Evolutionary conservation across 2,888 invertebrate species (phyloP), one percentile per base, ranked within the genome.

Genomic region (Malacosoma neustria): DNA sequence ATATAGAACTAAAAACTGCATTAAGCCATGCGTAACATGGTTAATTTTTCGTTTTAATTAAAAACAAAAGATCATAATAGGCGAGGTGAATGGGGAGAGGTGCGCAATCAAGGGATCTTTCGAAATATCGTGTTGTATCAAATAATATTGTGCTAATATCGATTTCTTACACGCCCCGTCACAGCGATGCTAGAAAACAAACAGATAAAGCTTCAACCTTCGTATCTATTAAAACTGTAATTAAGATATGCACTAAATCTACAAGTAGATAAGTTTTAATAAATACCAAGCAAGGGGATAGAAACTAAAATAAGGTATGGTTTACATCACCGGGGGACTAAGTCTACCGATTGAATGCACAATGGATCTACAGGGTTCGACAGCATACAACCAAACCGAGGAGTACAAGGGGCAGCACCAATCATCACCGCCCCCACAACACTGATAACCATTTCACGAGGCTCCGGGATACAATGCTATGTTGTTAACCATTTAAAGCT

Each of bases 181-280:
- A 69, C 77, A 80, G 81, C 80, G 72, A 82, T 86, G 82, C 81
- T 84, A 86, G 85, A 87, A 85, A 87, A 87, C 81, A 85, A 85
- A 84, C 84, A 84, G 82, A 80, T 84, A 82, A 85, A 85, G 84
- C 82, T 79, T 72, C 56, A 42, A 70, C 62, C 57, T 62, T 56
- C 62, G 57, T 60, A 54, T 54, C 14, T 57, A 54, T 61, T 70
- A 51, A 61, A 54, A 56, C 53, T 57, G 39, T 55, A 45, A 42
- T 33, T 33, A 35, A 11, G 14, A 14, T 35, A 54, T 56, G 48
- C 45, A 39, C 55, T 58, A 66, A 52, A 45, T 41, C 66, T 71
- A 72, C 63, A 45, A 51, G 32, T 7, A n/a, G 4, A 12, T n/a
- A 32, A n/a, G 32, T 32, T 13, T 14, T 6, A 7, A 13, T 30